Evolutionary conservation across 2,888 invertebrate species (phyloP), one percentile per base, ranked within the genome.

Genomic region (Stenurella melanura): DNA sequence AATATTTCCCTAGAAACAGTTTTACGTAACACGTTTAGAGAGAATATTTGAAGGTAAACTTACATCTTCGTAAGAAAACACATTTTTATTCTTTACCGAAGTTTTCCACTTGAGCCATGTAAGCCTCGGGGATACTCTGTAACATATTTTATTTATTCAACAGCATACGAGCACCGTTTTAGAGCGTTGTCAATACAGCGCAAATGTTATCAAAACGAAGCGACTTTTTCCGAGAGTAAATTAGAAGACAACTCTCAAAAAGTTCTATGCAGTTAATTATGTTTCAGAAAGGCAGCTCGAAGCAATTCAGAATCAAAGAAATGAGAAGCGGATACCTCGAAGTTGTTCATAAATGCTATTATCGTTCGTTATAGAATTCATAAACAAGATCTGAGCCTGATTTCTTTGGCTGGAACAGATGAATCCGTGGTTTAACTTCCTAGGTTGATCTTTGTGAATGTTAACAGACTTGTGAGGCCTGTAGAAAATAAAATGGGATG

Each of bases 401-500:
- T 38, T 66, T 56, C 76, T 61, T 57, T 38, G 73, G 78, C 76
- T 42, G 64, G 12, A 66, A 69, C 70, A 66, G 69, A 74, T 71
- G 75, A 77, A 67, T 69, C 74, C 75, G 71, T 56, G 76, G 57
- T 18, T 71, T 58, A 56, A 57, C 73, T 73, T 42, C 7, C 42
- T 17, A 64, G 34, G 1, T 19, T 38, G 18, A 64, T 64, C 42
- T 64, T 69, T 56, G 76, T 76, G 73, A 72, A 79, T 75, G 76
- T 76, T 78, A 78, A 78, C 78, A 77, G 77, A 58, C 70, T 75
- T 74, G 77, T 61, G 61, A 64, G 67, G 70, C 74, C 60, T 18
- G 73, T 63, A 56, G 38, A 70, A 73, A 78, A 78, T 79, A 79
- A 81, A 78, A 77, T 76, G 76, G 77, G 79, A 81, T 82, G 82